Evolutionary conservation across 2,888 invertebrate genomes (phyloP), one percentile per base, ranked within the genome.

Genomic region (Theodoxus fluviatilis): DNA sequence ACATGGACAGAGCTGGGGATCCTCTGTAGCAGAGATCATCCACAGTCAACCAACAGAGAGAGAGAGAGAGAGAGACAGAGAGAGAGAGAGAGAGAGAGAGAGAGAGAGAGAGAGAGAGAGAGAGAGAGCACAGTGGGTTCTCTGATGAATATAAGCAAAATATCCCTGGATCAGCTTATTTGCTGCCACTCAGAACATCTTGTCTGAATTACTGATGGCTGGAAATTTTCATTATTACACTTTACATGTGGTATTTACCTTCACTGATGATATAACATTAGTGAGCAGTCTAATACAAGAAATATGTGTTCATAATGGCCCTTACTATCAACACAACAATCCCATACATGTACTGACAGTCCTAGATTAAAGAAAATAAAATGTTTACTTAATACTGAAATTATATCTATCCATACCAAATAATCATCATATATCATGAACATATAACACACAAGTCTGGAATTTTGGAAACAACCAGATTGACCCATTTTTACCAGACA

Each of bases 1-100:
- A 81, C 75, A 74, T 83, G 84, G 28, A 76, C 43, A 52, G 78
- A 75, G 43, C 72, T 59, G 33, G 80, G 77, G 22, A 84, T 73
- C 57, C 79, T 78, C 84, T 84, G 74, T 49, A 71, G 73, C 69
- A 57, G 31, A 73, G 12, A 22, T 28, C 68, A 22, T 33, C 3
- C 1, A 33, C n/a, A n/a, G n/a, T n/a, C n/a, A n/a, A n/a, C n/a
- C n/a, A n/a, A n/a, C n/a, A 59, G 18, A 68, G 25, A 63, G 43
- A 65, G 4, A n/a, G 25, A 18, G 37, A n/a, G 7, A n/a, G 22
- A 55, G 7, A 47, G 38, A 59, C 15, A 68, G 25, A 63, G 43
- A 65, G 4, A n/a, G 25, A 18, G 37, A n/a, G 7, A n/a, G 22
- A 55, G 7, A 47, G 38, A 59, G 18, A 68, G 25, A 63, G 43